phyloP scores from a whole-genome alignment of 2,797 vertebrate species.

The Rhinoraja longicauda region DNA sequence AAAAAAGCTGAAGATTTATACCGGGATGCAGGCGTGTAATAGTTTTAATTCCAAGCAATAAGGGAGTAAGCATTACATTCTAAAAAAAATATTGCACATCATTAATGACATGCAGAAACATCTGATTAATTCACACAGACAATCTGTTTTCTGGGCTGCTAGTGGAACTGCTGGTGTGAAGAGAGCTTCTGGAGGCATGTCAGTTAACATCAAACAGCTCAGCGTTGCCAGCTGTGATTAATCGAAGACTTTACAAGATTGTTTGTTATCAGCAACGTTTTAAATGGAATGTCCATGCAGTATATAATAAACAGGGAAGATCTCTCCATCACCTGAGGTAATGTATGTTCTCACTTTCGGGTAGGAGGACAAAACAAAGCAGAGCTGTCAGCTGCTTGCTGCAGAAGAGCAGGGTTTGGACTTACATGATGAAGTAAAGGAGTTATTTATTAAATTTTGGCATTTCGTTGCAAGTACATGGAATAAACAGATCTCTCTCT shows the following conservation, averaged over 20 bases:
- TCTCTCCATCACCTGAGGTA: conserved; percentile 39
- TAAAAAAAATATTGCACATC: conserved; percentile 38
- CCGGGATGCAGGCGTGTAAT: conserved; percentile 7
- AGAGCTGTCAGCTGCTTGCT: not conserved
- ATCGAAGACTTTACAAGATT: conserved; percentile 39
- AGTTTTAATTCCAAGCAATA: conserved; percentile 36
- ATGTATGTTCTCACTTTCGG: conserved; percentile 31
- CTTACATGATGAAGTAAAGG: not conserved
- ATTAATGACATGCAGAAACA: conserved; percentile 39
- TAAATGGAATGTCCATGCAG: conserved; percentile 37
- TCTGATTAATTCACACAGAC: conserved; percentile 39
- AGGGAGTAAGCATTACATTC: conserved; percentile 37
- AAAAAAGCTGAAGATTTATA: conserved; percentile 14
- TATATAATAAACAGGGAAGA: conserved; percentile 37
- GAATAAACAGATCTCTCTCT: conserved; percentile 4
- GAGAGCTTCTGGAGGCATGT: conserved; percentile 38
- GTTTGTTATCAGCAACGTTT: conserved; percentile 38
- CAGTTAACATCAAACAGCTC: conserved; percentile 39
- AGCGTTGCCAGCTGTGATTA: conserved; percentile 38
- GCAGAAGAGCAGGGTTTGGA: conserved; percentile 19
- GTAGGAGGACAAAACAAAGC: conserved; percentile 32
- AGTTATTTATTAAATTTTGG: not conserved
- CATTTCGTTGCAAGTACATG: conserved; percentile 8
- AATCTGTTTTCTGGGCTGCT: conserved; percentile 39
- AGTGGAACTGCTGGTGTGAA: conserved; percentile 37